A percentile compares a stretch with the other conserved stretches of the same genome.
These are phyloP conservation scores for Gibbula magus DNA, from an alignment of 2,888 invertebrate species.

Conservation along the genomic window DNA sequence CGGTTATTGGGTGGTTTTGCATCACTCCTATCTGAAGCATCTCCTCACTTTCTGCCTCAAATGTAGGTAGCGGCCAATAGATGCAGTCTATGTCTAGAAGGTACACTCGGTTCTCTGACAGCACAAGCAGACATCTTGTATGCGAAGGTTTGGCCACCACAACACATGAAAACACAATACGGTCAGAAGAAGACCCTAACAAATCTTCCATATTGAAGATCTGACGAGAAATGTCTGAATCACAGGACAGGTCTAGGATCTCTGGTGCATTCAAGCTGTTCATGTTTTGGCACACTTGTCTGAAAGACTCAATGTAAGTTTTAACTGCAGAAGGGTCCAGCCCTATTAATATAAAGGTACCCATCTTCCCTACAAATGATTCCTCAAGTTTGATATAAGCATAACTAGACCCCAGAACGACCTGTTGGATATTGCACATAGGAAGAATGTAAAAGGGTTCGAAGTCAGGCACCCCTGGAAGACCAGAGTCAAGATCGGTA, in stretches of 20 bases:
- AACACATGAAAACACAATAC: slow-evolving; percentile 54
- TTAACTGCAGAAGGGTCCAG: slow-evolving; percentile 60
- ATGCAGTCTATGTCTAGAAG: slow-evolving; percentile 61
- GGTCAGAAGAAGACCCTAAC: slow-evolving; percentile 57
- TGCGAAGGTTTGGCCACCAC: slow-evolving; percentile 47
- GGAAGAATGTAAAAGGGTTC: slow-evolving; percentile 68
- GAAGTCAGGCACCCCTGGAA: slow-evolving; percentile 62
- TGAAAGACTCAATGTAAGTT: slow-evolving; percentile 47
- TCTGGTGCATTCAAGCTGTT: slow-evolving; percentile 37
- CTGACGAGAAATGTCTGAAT: slow-evolving; percentile 57
- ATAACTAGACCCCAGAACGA: slow-evolving; percentile 66
- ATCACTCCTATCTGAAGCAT: slow-evolving; percentile 59
- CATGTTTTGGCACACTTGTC: not conserved
- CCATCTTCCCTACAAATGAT: slow-evolving; percentile 68
- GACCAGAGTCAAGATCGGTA: slow-evolving; percentile 47
- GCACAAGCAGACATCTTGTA: slow-evolving; percentile 53
- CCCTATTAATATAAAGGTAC: slow-evolving; percentile 66
- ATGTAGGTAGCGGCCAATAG: slow-evolving; percentile 68
- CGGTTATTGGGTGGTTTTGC: slow-evolving; percentile 64
- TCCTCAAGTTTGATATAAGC: slow-evolving; percentile 70
- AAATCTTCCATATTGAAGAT: slow-evolving; percentile 57
- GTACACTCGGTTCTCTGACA: slow-evolving; percentile 68
- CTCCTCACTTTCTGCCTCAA: slow-evolving; percentile 54
- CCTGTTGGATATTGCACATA: slow-evolving; percentile 67
- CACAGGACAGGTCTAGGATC: slow-evolving; percentile 52